These are phyloP conservation scores for Adoxophyes honmai DNA, from an alignment of 1,140 invertebrate genomes.

Conservation along the genomic window DNA sequence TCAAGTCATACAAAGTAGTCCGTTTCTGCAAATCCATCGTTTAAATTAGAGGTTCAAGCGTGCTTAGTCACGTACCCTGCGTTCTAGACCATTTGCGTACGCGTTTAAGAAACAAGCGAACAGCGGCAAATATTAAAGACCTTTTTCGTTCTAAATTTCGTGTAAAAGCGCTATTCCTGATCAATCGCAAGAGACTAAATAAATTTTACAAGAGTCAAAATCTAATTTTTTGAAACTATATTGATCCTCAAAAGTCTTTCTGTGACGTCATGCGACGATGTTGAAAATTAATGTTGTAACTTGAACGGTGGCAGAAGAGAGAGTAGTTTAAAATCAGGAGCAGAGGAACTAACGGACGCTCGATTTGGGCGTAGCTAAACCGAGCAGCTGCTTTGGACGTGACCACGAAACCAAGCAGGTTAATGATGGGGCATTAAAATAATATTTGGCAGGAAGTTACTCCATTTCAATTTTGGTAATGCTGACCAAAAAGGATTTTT, in stretches of 20 bases:
- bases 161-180: no score
- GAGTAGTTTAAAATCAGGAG: background rate
- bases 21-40: slow-evolving; percentile 43
- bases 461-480: slow-evolving; percentile 7
- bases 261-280: no score
- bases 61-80: slow-evolving; percentile 44
- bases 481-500: background rate
- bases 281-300: no score
- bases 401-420: slow-evolving; percentile 28
- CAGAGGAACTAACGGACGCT: slow-evolving; percentile 30
- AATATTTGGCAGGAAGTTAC: slow-evolving; percentile 26
- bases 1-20: slow-evolving; percentile 41
- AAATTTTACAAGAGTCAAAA: background rate
- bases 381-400: slow-evolving; percentile 36
- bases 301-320: background rate
- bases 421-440: slow-evolving; percentile 29
- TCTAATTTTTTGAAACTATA: slow-evolving; percentile 10
- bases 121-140: background rate
- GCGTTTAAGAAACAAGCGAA: slow-evolving; percentile 2
- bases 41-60: slow-evolving; percentile 43
- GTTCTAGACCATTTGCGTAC: slow-evolving; percentile 13
- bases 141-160: background rate
- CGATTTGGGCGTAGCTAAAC: slow-evolving; percentile 34
- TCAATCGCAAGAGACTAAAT: background rate
- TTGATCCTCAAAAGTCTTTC: no score